Conservation (phyloP, 2,113 vertebrate genomes). For the Calidris pugnax region DNA sequence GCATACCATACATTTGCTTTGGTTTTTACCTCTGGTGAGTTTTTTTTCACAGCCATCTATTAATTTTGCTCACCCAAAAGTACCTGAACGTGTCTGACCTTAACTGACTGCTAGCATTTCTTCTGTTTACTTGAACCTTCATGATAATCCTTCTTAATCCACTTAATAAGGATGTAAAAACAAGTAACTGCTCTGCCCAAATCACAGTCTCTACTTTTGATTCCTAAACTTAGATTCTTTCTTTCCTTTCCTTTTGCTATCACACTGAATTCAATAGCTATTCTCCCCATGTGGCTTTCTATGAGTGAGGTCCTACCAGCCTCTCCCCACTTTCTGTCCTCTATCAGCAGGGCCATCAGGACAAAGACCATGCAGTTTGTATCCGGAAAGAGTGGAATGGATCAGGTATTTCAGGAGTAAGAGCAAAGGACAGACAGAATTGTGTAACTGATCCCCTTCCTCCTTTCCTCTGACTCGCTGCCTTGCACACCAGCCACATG, state of each 20-base stretch:
- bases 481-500: fast-evolving
- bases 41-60: not conserved
- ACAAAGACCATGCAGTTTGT: not conserved
- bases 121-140: not conserved
- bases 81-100: not conserved
- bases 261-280: not conserved
- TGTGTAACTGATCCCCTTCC: no score
- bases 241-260: not conserved
- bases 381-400: not conserved
- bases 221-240: not conserved
- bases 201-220: not conserved
- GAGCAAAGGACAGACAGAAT: not conserved
- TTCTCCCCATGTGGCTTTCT: not conserved
- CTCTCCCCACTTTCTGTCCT: not conserved
- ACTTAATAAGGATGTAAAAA: not conserved
- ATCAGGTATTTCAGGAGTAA: not conserved
- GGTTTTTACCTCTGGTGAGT: not conserved
- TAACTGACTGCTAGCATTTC: not conserved
- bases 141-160: not conserved
- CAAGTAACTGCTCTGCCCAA: not conserved
- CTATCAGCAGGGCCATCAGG: not conserved
- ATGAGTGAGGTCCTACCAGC: not conserved
- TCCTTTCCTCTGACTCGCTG: not conserved
- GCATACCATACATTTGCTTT: not conserved
- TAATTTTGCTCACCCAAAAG: not conserved